A percentile compares a stretch with the other conserved stretches of the same genome.
Conservation (phyloP, 2,113 vertebrate genomes). For the Phaethornis superciliosus region DNA sequence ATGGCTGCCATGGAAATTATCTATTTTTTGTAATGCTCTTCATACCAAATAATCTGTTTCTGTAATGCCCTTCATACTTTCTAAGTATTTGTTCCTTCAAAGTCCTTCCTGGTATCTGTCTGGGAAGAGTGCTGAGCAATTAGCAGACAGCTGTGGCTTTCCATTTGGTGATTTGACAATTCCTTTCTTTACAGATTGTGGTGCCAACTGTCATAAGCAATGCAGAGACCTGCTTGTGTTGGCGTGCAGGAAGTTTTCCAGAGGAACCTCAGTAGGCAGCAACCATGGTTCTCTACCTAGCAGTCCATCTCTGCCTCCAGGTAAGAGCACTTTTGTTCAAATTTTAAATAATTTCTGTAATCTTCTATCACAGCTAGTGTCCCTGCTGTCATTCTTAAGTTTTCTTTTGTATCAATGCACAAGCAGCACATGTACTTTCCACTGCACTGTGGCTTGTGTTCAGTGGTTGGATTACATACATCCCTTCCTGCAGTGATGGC, state of each 20-base stretch:
- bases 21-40: background rate
- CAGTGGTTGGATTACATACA: background rate
- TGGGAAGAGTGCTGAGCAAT: background rate
- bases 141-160: background rate
- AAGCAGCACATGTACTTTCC: background rate
- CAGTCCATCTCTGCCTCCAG: conserved; percentile 88
- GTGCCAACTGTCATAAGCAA: conserved; percentile 97
- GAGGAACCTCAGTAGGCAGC: conserved; percentile 84
- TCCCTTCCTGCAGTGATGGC: background rate
- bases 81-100: background rate
- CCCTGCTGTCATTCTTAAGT: background rate
- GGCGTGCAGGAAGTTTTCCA: conserved; percentile 90
- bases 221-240: conserved; percentile 94
- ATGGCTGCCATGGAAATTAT: background rate
- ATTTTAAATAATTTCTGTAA: background rate
- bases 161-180: background rate
- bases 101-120: background rate
- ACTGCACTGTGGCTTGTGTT: background rate
- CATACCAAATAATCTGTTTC: background rate
- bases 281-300: conserved; percentile 89
- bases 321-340: conserved; percentile 68
- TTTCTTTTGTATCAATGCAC: background rate
- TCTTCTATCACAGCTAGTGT: background rate
- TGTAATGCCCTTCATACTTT: background rate
- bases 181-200: conserved; percentile 84